Evolutionary conservation across 2,113 vertebrate genomes (phyloP).

Genomic region (Archocentrus centrarchus): DNA sequence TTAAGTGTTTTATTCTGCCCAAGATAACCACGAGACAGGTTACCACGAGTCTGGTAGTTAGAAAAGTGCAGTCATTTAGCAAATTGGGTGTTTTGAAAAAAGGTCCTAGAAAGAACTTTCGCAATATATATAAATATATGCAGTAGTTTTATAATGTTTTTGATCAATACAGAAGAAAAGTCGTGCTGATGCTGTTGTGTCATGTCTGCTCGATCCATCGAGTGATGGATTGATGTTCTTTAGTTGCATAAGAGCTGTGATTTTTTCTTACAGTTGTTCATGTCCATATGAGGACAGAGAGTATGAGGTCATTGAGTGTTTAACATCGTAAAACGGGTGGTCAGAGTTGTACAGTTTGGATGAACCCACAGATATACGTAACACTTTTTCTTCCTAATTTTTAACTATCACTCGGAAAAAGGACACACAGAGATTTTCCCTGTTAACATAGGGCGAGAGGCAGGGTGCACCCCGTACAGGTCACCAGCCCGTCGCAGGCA

Average conservation of each 20-base stretch:
- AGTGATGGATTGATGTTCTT: background rate
- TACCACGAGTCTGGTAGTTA: background rate
- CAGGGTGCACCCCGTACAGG: too few species aligned
- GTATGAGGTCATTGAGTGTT: constrained; percentile 13
- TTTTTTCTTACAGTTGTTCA: constrained; percentile 1
- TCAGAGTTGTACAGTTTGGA: constrained; percentile 9
- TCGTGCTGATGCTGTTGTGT: background rate
- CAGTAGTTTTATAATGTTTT: constrained; percentile 29
- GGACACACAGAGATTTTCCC: background rate
- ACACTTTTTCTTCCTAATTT: background rate
- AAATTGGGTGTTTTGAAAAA: background rate
- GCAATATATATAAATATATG: background rate
- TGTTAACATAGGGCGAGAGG: too few species aligned
- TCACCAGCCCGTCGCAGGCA: background rate
- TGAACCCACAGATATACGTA: background rate
- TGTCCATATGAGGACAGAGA: background rate
- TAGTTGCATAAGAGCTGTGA: background rate
- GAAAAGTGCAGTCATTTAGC: background rate
- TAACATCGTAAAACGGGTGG: constrained; percentile 34
- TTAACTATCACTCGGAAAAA: background rate
- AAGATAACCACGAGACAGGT: background rate
- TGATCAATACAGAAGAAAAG: constrained; percentile 39
- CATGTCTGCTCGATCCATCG: background rate
- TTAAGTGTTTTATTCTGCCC: background rate
- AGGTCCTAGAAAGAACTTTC: background rate